Evolutionary conservation across 2,888 invertebrate genomes (phyloP), one percentile per base, ranked within the genome.

Genomic region (Podotricha telesiphe): DNA sequence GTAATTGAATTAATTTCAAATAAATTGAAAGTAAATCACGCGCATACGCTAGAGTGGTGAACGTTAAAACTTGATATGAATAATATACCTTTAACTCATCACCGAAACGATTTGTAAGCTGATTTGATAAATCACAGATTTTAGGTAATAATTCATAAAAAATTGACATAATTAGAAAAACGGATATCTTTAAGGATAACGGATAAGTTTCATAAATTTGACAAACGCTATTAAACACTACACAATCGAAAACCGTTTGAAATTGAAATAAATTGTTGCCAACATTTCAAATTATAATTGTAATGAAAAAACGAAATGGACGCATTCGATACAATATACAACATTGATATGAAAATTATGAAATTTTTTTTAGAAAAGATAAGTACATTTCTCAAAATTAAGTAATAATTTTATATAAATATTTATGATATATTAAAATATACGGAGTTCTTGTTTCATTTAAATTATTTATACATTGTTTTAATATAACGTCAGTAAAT

Each of bases 161-260:
- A 83, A 90, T 83, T 73, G 92, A 90, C 92, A 93, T 93, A 79
- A 78, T 88, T 89, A 61, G 51, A 72, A 70, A 74, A 78, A 83
- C 82, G 81, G 79, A 79, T 78, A 8, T 8, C 8, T 85, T 79
- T n/a, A n/a, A n/a, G n/a, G n/a, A n/a, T n/a, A n/a, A n/a, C 77
- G 73, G 74, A 77, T 83, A 83, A 80, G 80, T 85, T 83, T 79
- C 75, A 69, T 73, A 78, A 81, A 80, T 82, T 84, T 85, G 82
- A 82, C 84, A 87, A 82, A 83, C 85, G 85, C 85, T 86, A 81
- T 86, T 80, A 79, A 88, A 87, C 81, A 84, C 83, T 76, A 79
- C 76, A 81, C 79, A 76, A 78, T 79, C 79, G 80, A 90, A 91
- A 91, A 91, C 93, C 90, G 92, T 92, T 93, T 92, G 86, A 91